Percentiles rank a stretch among this genome's conserved stretches.
Conservation (phyloP, 2,888 invertebrate genomes). For the Arge pagana region DNA sequence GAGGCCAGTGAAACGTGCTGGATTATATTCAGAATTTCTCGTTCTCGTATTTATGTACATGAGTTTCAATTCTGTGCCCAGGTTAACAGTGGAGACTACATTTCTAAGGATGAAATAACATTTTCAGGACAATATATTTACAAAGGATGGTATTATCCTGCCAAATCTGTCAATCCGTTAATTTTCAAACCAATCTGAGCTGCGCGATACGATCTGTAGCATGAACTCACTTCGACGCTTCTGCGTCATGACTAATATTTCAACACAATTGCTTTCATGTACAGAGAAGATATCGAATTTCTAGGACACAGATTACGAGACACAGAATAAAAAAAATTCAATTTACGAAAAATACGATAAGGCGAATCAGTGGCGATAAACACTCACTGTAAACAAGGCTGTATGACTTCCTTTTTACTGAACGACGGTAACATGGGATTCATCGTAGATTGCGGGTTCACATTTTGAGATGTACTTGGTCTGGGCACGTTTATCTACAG, state of each 20-base stretch:
- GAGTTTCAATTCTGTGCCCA: conserved; percentile 74
- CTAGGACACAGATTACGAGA: no score
- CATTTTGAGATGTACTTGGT: conserved; percentile 47
- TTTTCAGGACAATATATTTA: background rate
- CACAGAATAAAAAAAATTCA: no score
- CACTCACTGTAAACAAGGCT: conserved; percentile 51
- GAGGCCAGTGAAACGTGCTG: conserved; percentile 79
- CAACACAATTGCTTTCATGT: no score
- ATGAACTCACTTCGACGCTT: no score
- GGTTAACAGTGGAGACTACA: conserved; percentile 79
- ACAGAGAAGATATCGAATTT: no score
- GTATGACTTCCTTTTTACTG: conserved; percentile 43
- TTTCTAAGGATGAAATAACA: conserved; percentile 73
- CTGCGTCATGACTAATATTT: no score
- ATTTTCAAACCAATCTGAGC: no score
- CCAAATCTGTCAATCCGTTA: background rate
- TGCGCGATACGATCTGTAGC: no score
- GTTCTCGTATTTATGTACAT: conserved; percentile 78
- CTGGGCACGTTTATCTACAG: conserved; percentile 48
- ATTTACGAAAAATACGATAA: no score
- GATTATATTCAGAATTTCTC: conserved; percentile 83
- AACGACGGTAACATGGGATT: conserved; percentile 42
- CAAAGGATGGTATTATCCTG: background rate
- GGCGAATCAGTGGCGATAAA: background rate
- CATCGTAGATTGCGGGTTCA: conserved; percentile 46